phyloP scores from a whole-genome alignment of 2,888 invertebrate species.

The Adelognathus sp. region DNA sequence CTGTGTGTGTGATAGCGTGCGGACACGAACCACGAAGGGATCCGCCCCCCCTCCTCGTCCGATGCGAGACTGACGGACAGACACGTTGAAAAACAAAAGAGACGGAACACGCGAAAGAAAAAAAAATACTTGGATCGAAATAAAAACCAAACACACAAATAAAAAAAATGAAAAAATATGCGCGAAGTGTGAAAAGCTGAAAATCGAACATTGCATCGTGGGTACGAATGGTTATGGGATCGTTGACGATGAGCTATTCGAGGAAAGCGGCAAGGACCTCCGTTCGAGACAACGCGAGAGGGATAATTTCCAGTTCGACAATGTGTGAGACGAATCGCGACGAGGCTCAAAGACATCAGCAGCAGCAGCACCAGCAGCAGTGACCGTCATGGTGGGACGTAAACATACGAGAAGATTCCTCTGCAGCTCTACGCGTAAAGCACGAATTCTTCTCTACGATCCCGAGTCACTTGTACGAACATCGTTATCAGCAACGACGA shows the following conservation, averaged over 20 bases:
- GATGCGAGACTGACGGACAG: conserved; percentile 13
- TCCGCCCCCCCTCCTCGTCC: conserved; percentile 15
- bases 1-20: conserved; percentile 48
- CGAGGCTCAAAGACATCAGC: conserved; percentile 30
- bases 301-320: conserved; percentile 18
- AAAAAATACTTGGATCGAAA: background rate
- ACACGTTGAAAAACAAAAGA: background rate
- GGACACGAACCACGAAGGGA: conserved; percentile 43
- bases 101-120: background rate
- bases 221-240: conserved; percentile 62
- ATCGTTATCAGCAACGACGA: background rate
- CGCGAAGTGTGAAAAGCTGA: background rate
- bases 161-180: conserved; percentile 1
- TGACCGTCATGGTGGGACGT: conserved; percentile 61
- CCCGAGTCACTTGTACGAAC: background rate
- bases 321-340: conserved; percentile 23
- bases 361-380: conserved; percentile 48
- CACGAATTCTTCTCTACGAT: conserved; percentile 24
- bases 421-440: conserved; percentile 42
- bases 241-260: conserved; percentile 18
- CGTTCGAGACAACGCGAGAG: conserved; percentile 34
- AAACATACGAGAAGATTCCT: conserved; percentile 57
- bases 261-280: background rate
- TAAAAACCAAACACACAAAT: background rate
- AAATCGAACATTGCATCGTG: conserved; percentile 1